Evolutionary conservation across 2,797 vertebrate species (phyloP).

Genomic region (Aulostomus chinensis): DNA sequence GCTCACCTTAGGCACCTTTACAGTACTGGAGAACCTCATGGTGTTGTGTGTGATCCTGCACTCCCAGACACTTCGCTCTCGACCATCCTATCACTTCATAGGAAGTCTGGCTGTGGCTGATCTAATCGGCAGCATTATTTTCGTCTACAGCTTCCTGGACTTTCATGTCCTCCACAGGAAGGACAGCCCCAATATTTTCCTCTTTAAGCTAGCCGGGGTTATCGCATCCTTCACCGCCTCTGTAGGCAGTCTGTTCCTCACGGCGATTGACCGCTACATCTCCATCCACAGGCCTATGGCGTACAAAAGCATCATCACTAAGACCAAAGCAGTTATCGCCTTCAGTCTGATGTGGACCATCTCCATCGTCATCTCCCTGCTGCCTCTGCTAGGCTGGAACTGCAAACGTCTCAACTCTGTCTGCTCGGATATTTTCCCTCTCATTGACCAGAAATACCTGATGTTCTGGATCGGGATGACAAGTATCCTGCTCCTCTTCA

Average conservation of each 20-base stretch:
- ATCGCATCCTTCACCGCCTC: conserved; percentile 98
- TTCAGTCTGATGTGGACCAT: conserved; percentile 98
- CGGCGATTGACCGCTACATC: conserved; percentile 96
- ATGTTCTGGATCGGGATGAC: conserved; percentile 99
- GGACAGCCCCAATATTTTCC: conserved; percentile 92
- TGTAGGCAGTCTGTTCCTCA: conserved; percentile 97
- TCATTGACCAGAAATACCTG: conserved; percentile 94
- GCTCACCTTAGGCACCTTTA: conserved; percentile 94
- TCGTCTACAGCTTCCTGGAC: conserved; percentile 98
- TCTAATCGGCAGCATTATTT: conserved; percentile 96
- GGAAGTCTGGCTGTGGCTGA: conserved; percentile 96
- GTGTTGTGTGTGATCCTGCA: conserved; percentile 96
- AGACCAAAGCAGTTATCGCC: conserved; percentile 92
- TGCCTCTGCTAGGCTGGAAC: conserved; percentile 98
- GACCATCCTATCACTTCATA: conserved; percentile 98
- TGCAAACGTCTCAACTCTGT: conserved; percentile 93
- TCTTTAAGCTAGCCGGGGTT: conserved; percentile 96
- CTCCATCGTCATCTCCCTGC: conserved; percentile 90
- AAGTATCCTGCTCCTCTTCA: conserved; percentile 90
- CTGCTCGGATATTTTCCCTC: conserved; percentile 97
- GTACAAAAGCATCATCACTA: conserved; percentile 96
- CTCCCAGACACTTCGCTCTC: conserved; percentile 91
- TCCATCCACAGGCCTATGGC: conserved; percentile 96
- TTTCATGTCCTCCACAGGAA: conserved; percentile 98
- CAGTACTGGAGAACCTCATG: conserved; percentile 94